Evolutionary conservation across 2,113 vertebrate genomes (phyloP), one percentile per base, ranked within the genome.

Genomic region (Gasterosteus nipponicus): DNA sequence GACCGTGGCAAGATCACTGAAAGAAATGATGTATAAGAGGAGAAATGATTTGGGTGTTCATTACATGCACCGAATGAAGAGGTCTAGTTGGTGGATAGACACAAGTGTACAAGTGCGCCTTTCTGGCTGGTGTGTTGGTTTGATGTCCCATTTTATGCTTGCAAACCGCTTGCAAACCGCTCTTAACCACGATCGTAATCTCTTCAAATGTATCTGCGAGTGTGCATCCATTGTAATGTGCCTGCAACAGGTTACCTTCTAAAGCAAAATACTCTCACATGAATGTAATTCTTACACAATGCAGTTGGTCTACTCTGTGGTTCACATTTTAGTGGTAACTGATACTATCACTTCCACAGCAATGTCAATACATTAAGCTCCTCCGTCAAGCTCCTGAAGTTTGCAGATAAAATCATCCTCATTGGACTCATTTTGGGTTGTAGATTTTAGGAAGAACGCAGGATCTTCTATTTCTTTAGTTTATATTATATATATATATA

Each of bases 101-200:
- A 26, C 51, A 54, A 33, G 3, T 42, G 10, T 22, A 56, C 14
- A 29, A 64, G 38, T 51, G 69, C 18, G 33, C 42, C 19, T 19
- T 62, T 16, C 9, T 15, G 3, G 4, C 22, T 58, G 11, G 29
- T 15, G n/a, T 46, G 47, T 10, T 42, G 10, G 44, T 41, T 59
- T 46, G 11, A 35, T 65, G 26, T 58, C 15, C 26, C 2, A 54
- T n/a, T 38, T 26, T 54, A 38, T 31, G 6, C 47, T 64, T 64
- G 59, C 49, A 62, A 14, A 62, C 53, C 53, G 6, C 47, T 64
- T 64, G 59, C 49, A 62, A 14, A 62, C 53, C 53, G 38, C 62
- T 54, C 42, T 39, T 57, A 51, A 47, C 26, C 29, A 39, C 33
- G 16, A 22, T 51, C 47, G 26, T 10, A 39, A 10, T 29, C 0